Conservation (phyloP, 2,888 invertebrate genomes). For the Cantharis rustica region DNA sequence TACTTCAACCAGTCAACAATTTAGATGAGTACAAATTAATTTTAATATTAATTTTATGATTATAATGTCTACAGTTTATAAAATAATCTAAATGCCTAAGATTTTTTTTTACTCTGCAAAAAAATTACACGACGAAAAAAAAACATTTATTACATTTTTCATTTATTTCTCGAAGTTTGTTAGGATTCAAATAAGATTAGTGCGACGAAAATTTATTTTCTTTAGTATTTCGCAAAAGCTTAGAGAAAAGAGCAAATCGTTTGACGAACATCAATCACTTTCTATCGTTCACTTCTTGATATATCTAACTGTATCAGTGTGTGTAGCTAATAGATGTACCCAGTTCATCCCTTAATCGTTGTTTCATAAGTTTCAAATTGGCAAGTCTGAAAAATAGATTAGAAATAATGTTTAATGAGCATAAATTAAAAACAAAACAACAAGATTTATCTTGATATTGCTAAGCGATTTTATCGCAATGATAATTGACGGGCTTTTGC, state of each 20-base stretch:
- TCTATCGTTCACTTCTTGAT: constrained; percentile 10
- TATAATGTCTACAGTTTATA: not conserved
- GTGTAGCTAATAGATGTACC: constrained; percentile 12
- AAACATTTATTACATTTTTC: not conserved
- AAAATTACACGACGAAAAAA: not conserved
- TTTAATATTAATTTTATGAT: not conserved
- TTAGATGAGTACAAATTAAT: not conserved
- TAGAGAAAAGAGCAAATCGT: constrained; percentile 2
- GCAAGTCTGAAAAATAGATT: not conserved
- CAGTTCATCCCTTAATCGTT: not conserved
- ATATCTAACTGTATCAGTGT: constrained; percentile 1
- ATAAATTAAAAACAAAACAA: not conserved
- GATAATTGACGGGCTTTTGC: not conserved
- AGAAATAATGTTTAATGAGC: not conserved
- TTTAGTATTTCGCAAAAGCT: not conserved
- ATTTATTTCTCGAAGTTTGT: not conserved
- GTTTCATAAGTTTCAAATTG: not conserved
- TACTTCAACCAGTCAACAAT: not conserved
- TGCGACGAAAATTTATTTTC: not conserved
- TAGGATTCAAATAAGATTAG: not conserved
- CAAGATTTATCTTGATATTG: not conserved
- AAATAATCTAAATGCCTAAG: not conserved
- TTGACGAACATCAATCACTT: constrained; percentile 18
- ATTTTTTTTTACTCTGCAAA: not conserved
- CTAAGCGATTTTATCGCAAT: not conserved